Base-by-base conservation (phyloP, 53 echinoderm and acorn worm genomes). In the Apostichopus leukothele region DNA sequence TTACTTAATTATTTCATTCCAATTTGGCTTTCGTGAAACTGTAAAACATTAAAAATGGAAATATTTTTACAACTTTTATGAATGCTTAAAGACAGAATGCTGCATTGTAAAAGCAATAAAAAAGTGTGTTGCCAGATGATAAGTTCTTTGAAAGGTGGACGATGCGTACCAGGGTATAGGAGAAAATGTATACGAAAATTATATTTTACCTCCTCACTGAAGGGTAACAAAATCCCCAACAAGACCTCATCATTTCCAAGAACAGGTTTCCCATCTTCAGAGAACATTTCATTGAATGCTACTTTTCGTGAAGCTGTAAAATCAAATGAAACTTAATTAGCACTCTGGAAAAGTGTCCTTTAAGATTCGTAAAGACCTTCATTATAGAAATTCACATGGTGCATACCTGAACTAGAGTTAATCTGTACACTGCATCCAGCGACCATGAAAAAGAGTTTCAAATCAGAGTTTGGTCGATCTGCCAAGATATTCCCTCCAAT, bases 401-500 rank as follows among this genome's bases (percentile, higher is more conserved):
- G 6, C 71, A 71, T 3, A 85, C 85, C 67, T 85, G 85, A 27
- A 23, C 39, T 39, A 16, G 85, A 67, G 5, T 50, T 50, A 67
- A 85, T 68, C n/a, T 25, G 5, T 22, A 85, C 22, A 50, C 14
- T 60, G 67, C 85, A 85, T 63, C 66, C 67, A 26, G 61, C 67
- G 16, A 67, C 85, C 67, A 85, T 67, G 50, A 85, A 60, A 25
- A 66, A 18, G 10, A 25, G 50, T 85, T 67, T 63, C 9, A 85
- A 5, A 23, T 85, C 85, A 60, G 85, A 85, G 85, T 18, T 67
- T 25, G 57, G 26, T 55, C 63, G 26, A 39, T 39, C 67, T 66
- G 85, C 50, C 50, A 85, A 67, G 39, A 85, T 23, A 23, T 85
- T 85, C 12, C 85, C 85, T 20, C 85, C 85, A 50, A 85, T 23